Evolutionary conservation across 2,113 vertebrate species (phyloP).

Genomic region (Cacatua alba): DNA sequence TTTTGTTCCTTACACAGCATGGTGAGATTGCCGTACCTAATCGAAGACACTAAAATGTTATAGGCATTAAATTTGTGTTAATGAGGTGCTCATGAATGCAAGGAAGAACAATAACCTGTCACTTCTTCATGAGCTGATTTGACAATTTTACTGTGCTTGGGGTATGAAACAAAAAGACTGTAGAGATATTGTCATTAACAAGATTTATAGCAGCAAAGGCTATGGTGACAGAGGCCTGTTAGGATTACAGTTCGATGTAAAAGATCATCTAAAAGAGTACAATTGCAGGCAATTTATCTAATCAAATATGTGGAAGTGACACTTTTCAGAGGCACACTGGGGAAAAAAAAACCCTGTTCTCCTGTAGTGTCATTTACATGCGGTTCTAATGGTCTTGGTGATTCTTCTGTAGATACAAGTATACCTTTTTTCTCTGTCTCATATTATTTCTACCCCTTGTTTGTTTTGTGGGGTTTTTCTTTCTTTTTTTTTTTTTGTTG

Average conservation of each 20-base stretch:
- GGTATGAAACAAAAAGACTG: slow-evolving; percentile 60
- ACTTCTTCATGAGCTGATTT: slow-evolving; percentile 66
- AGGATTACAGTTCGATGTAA: slow-evolving; percentile 62
- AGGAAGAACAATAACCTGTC: slow-evolving; percentile 68
- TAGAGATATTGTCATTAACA: slow-evolving; percentile 47
- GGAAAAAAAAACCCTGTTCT: neutral
- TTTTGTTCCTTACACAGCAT: neutral
- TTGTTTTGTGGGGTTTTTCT: neutral
- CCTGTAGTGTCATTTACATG: neutral
- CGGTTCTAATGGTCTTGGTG: neutral
- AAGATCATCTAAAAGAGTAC: slow-evolving; percentile 25
- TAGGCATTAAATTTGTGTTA: slow-evolving; percentile 67
- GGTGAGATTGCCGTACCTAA: slow-evolving; percentile 30
- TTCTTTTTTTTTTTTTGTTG: too few relatives aligned
- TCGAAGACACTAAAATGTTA: slow-evolving; percentile 35
- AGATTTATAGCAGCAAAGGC: slow-evolving; percentile 53
- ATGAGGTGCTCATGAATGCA: slow-evolving; percentile 58
- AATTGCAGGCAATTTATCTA: slow-evolving; percentile 22
- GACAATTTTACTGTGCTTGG: slow-evolving; percentile 66
- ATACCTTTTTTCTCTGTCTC: neutral
- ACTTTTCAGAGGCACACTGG: neutral
- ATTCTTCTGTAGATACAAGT: neutral
- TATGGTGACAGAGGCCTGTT: slow-evolving; percentile 41
- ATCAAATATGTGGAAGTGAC: slow-evolving; percentile 30
- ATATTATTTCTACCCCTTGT: neutral